Evolutionary conservation across 2,113 vertebrate species (phyloP), one percentile per base, ranked within the genome.

Genomic region (Ariopsis seemanni): DNA sequence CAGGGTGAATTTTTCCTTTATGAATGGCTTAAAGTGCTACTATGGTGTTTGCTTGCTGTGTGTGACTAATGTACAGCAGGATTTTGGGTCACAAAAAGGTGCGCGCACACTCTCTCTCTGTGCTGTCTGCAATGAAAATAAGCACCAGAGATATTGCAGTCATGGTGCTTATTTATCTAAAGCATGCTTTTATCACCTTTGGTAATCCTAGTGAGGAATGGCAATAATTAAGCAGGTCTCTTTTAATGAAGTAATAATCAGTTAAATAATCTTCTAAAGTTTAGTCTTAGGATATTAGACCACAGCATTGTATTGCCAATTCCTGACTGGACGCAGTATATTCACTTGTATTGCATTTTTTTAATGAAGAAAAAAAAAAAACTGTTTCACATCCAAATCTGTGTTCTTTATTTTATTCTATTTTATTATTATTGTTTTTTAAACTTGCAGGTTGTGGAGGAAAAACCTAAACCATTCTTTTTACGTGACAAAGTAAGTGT

Each of bases 381-480:
- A 30, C 12, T 48, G 17, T 9, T n/a, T 69, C 2, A n/a, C 30
- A 63, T 25, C 25, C 9, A 22, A 86, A 85, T 34, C 5, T 63
- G 11, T 85, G 72, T 62, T 87, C 30, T 85, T 53, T 88, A 65
- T n/a, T 82, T 15, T 58, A 12, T 88, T n/a, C 63, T 14, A 60
- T 14, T 63, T 65, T 27, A 25, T 52, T 30, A 30, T 30, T 30
- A 30, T 30, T 30, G 14, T 48, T 42, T 42, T 42, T 42, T 42
- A 42, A 42, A 77, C 22, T 55, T 58, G 79, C 82, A 96, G 95
- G 92, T 86, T 77, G 58, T 88, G 18, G 86, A 89, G 60, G 89
- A 92, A 67, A 92, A 91, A 42, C 77, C 84, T 5, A 92, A 91
- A 69, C 62, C 81, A 22, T 87, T 83, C 78, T 85, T 90, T 78